Percentiles rank a stretch among this genome's conserved stretches.
Evolutionary conservation across 2,888 invertebrate genomes (phyloP).

Genomic region (Platynereis dumerilii): DNA sequence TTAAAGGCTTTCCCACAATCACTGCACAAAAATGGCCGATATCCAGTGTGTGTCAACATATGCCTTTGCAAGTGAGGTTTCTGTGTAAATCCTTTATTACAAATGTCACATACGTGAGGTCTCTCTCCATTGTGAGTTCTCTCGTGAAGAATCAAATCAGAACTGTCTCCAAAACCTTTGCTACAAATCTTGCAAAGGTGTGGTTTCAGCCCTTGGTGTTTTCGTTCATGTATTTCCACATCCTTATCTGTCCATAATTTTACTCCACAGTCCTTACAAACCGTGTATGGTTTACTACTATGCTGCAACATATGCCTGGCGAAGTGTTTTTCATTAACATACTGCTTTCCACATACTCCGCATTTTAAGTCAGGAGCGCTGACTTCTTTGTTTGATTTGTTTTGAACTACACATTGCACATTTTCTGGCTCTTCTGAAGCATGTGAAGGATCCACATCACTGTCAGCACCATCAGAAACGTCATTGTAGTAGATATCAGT

Average conservation of each 20-base stretch:
- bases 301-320: not conserved
- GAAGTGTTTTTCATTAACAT: not conserved
- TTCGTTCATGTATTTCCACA: too few species aligned
- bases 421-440: too few species aligned
- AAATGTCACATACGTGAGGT: not conserved
- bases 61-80: not conserved
- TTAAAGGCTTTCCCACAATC: not conserved
- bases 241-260: too few species aligned
- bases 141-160: not conserved
- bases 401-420: too few species aligned
- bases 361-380: too few species aligned
- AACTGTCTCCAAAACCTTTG: not conserved
- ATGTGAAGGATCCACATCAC: too few species aligned
- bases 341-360: not conserved
- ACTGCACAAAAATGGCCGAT: not conserved
- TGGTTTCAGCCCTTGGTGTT: too few species aligned
- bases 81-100: conserved; percentile 4
- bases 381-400: too few species aligned
- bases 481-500: too few species aligned
- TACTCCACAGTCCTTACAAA: too few species aligned
- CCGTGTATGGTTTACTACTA: not conserved
- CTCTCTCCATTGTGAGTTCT: conserved; percentile 4
- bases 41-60: not conserved
- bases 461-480: too few species aligned
- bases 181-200: not conserved